Conservation (phyloP, 2,888 invertebrate species). For the Sthenelais limicola region DNA sequence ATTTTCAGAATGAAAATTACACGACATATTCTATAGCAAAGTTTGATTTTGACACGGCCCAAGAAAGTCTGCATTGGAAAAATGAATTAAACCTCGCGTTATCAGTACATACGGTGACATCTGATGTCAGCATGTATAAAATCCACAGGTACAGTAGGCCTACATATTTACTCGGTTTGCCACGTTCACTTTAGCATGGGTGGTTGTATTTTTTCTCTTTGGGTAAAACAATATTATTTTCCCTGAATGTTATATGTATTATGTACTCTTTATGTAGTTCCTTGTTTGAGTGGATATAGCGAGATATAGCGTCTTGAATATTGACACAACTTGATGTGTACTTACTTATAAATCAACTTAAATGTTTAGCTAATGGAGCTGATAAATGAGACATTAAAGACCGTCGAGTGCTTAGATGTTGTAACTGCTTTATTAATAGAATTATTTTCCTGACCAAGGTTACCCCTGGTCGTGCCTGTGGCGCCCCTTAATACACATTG, state of each 20-base stretch:
- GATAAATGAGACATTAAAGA: no score
- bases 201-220: background rate
- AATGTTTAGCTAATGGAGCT: no score
- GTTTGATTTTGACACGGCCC: slow-evolving; percentile 64
- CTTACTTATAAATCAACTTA: no score
- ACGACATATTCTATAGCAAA: slow-evolving; percentile 56
- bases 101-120: slow-evolving; percentile 70
- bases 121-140: slow-evolving; percentile 70
- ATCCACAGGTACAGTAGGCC: slow-evolving; percentile 71
- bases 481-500: no score
- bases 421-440: no score
- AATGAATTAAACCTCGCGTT: slow-evolving; percentile 68
- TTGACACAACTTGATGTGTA: no score
- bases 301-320: no score
- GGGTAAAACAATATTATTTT: background rate
- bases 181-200: background rate
- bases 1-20: slow-evolving; percentile 58
- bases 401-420: no score
- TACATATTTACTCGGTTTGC: background rate
- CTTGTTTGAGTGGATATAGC: no score
- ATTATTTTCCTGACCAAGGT: no score
- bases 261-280: no score
- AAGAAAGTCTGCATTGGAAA: slow-evolving; percentile 54
- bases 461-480: no score
- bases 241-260: background rate